Base-by-base conservation (phyloP, 1,140 invertebrate genomes). In the Mizuhopecten yessoensis region DNA sequence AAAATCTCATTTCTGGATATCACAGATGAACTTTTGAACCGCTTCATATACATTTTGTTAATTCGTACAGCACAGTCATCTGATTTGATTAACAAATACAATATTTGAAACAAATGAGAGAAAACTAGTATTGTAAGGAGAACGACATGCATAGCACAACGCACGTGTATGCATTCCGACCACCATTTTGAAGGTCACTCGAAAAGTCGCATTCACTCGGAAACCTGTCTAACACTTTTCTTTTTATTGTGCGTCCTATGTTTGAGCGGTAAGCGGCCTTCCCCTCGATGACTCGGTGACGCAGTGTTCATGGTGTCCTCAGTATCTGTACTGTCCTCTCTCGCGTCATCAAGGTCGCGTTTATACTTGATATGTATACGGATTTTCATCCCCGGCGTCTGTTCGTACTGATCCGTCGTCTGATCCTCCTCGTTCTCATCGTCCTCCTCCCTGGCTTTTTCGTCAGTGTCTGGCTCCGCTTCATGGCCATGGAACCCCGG, bases 351-450 rank as follows among this genome's bases (percentile, higher is more conserved):
- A 75, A 75, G 57, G 11, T 75, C 57, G 11, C 57, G 57, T 75
- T 75, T 75, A 75, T 75, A 75, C 29, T 75, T 75, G 1, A 75
- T 75, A 75, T 75, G 57, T 17, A 75, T 75, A n/a, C 57, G 57
- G 57, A 75, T 75, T 75, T 75, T 75, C 57, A 75, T 75, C 0
- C 57, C 57, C 9, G 57, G 57, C 29, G 57, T 75, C 57, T 75
- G 57, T 75, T 75, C 57, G 57, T 75, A 75, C 57, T 75, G 57
- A 75, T 75, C 57, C 23, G 11, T 9, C n/a, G 57, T 11, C n/a
- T 75, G 23, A 75, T 75, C 57, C 0, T 75, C 57, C 57, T 75
- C 57, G 23, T 75, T 13, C 2, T 29, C 57, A 9, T 45, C 42
- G 0, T 45, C 42, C 42, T 45, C 42, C 9, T 17, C 42, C 42